phyloP scores from a whole-genome alignment of 2,113 vertebrate species.

The Colossoma macropomum region DNA sequence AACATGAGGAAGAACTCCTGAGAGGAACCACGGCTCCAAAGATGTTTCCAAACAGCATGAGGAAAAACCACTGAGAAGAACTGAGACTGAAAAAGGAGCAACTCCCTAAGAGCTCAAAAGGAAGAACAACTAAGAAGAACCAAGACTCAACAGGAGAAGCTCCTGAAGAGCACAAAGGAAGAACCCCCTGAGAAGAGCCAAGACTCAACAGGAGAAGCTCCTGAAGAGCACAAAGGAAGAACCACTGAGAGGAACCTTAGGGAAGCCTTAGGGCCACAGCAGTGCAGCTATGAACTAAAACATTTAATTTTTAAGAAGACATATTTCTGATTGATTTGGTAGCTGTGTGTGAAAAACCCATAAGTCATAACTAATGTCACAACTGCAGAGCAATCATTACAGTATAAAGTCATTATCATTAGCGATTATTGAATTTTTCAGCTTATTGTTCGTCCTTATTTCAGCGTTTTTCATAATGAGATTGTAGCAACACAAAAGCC shows the following conservation, averaged over 20 bases:
- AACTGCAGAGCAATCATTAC: neutral
- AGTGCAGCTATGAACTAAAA: neutral
- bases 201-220: neutral
- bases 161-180: too few relatives aligned
- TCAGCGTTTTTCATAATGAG: neutral
- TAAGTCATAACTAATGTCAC: neutral
- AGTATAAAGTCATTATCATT: neutral
- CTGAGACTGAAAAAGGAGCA: too few relatives aligned
- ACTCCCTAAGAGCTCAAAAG: too few relatives aligned
- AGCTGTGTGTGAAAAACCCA: neutral
- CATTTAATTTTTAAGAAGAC: neutral
- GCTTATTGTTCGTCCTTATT: neutral
- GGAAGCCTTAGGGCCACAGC: neutral
- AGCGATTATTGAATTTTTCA: neutral
- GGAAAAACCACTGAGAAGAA: too few relatives aligned
- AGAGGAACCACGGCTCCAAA: too few relatives aligned
- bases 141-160: too few relatives aligned
- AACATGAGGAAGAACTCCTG: too few relatives aligned
- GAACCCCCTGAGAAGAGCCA: too few relatives aligned
- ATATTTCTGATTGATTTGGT: neutral
- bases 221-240: neutral
- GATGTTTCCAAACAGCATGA: too few relatives aligned
- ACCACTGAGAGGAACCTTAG: too few relatives aligned
- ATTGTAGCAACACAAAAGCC: neutral
- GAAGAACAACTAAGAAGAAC: too few relatives aligned